Base-by-base conservation (phyloP, 1,140 invertebrate genomes). In the Tetramorium parvispinum region DNA sequence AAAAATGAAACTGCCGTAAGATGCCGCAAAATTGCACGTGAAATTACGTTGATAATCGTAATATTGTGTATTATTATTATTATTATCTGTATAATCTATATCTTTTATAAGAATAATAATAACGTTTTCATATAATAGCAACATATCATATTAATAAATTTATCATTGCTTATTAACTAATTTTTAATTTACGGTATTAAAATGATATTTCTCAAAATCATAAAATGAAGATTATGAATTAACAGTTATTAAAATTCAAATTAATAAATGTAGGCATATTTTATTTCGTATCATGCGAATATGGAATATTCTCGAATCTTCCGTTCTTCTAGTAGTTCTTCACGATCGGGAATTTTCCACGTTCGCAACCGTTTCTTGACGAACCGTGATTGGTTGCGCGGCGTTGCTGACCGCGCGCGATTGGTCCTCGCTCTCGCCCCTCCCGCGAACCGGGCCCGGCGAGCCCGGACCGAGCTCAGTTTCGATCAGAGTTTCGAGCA, bases 1-100 rank as follows among this genome's bases (percentile, higher is more conserved):
- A 73, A 82, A 73, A 82, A 82, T 82, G n/a, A 46, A 71, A 82
- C 43, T n/a, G 32, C 37, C 40, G 4, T 71, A 71, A 57, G 46
- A 71, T 57, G 18, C 49, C 21, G 18, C 32, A 11, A 55, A 43
- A 10, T 32, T n/a, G 24, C 40, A 27, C 49, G 18, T 46, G 21
- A 73, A 46, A 71, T 79, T 2, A 32, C 24, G 40, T 46, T 13
- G 49, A 70, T 24, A n/a, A 81, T 18, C 53, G 27, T 37, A 37
- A 37, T 66, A 66, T 37, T 43, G 40, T 21, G 27, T 40, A 43
- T 40, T 66, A 32, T 32, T 32, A 32, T 32, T 32, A 66, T 66
- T 21, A 66, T 43, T 46, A 21, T 43, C 63, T 43, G 21, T 43
- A 46, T 21, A 43, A 37, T 37, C 16, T 18, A 1, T 40, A 65